These are phyloP conservation scores for Watsonalla cultraria DNA, from an alignment of 2,888 invertebrate species.

Conservation along the genomic window DNA sequence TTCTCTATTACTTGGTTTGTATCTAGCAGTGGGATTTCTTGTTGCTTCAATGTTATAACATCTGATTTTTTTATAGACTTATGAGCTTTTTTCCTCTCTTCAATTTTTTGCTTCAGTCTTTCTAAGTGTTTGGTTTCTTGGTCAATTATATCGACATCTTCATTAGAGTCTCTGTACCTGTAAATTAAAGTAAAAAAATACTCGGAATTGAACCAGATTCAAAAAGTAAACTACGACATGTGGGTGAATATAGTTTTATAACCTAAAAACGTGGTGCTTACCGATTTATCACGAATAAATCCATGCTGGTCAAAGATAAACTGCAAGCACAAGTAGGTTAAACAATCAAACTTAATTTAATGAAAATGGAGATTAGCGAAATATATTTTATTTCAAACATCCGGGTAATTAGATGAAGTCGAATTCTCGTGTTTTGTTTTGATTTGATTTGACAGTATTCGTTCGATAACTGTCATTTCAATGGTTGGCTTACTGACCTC, in stretches of 20 bases:
- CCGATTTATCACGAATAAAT: slow-evolving; percentile 86
- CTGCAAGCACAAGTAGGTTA: no score
- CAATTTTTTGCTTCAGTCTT: slow-evolving; percentile 79
- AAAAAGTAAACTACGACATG: neutral
- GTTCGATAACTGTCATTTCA: no score
- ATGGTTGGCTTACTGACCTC: no score
- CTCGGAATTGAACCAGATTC: neutral
- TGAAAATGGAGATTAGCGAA: slow-evolving; percentile 3
- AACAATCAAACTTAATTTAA: no score
- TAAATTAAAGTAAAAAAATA: slow-evolving; percentile 6
- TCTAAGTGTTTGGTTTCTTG: slow-evolving; percentile 79
- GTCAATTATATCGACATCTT: slow-evolving; percentile 46
- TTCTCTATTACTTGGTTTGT: slow-evolving; percentile 31
- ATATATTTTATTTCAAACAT: no score
- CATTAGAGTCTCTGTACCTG: slow-evolving; percentile 69
- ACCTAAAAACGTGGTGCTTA: slow-evolving; percentile 33
- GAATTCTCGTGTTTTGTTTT: no score
- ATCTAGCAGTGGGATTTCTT: slow-evolving; percentile 8
- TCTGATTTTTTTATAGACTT: slow-evolving; percentile 35
- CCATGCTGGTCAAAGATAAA: slow-evolving; percentile 63
- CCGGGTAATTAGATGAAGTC: no score
- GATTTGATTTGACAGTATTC: no score
- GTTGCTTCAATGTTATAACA: slow-evolving; percentile 32
- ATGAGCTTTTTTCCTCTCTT: slow-evolving; percentile 69
- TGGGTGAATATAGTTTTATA: slow-evolving; percentile 1